Conservation (phyloP, 2,113 vertebrate genomes). For the Manacus vitellinus region DNA sequence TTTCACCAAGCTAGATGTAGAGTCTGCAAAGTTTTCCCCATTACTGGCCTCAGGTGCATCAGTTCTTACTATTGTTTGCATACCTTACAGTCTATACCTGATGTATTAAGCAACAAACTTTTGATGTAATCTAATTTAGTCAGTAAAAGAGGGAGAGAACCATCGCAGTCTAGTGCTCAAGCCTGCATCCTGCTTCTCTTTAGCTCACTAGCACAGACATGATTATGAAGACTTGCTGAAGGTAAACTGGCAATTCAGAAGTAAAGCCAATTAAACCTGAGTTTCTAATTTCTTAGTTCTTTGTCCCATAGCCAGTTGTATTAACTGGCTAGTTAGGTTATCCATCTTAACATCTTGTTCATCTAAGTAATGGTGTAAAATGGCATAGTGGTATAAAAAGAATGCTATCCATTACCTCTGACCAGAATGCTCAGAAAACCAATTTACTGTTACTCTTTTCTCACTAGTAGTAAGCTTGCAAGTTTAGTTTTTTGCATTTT, state of each 20-base stretch:
- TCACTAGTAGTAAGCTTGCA: neutral
- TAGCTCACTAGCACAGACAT: neutral
- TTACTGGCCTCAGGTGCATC: slow-evolving; percentile 81
- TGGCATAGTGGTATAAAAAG: neutral
- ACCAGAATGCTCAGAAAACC: neutral
- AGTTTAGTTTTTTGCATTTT: neutral
- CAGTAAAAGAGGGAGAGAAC: neutral
- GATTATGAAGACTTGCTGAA: neutral
- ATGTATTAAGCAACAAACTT: neutral
- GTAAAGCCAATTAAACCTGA: neutral
- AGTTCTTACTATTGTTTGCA: neutral
- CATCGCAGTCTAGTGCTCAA: neutral
- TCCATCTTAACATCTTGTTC: neutral
- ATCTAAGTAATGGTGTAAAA: neutral
- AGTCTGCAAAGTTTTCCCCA: slow-evolving; percentile 78
- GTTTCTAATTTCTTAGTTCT: neutral
- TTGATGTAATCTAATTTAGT: neutral
- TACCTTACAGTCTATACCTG: neutral
- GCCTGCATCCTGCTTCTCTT: neutral
- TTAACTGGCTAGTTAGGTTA: neutral
- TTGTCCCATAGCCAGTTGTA: neutral
- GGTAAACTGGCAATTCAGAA: neutral
- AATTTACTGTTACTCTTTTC: neutral
- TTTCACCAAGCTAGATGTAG: slow-evolving; percentile 77
- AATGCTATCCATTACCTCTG: neutral